A percentile compares a stretch with the other conserved stretches of the same genome.
Evolutionary conservation across 1,140 invertebrate species (phyloP).

Genomic region (Pseudobourletiella spinata): DNA sequence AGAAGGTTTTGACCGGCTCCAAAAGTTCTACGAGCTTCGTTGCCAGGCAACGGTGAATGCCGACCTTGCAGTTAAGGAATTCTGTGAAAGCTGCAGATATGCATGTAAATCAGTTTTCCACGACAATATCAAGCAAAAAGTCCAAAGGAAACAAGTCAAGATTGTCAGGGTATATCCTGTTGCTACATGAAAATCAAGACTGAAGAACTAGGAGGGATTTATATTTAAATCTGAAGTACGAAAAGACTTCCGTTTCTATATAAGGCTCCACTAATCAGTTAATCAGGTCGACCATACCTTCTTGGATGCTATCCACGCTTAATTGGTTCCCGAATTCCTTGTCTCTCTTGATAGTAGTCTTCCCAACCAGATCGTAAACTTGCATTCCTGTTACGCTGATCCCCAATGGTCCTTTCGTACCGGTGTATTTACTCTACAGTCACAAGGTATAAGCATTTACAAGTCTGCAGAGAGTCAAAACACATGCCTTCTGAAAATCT

Average conservation of each 20-base stretch:
- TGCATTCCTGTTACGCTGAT: slow-evolving; percentile 22
- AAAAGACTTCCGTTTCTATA: too few species aligned
- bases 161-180: too few species aligned
- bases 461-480: too few species aligned
- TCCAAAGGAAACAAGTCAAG: neutral
- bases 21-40: neutral
- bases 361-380: slow-evolving; percentile 9
- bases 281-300: too few species aligned
- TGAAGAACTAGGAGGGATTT: too few species aligned
- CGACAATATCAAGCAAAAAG: too few species aligned
- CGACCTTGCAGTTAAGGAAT: slow-evolving; percentile 11
- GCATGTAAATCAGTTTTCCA: too few species aligned
- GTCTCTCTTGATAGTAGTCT: neutral
- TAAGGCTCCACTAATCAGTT: too few species aligned
- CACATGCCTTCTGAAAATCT: too few species aligned
- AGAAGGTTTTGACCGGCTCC: neutral
- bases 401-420: slow-evolving; percentile 14
- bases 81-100: neutral
- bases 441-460: too few species aligned
- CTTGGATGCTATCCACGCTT: neutral
- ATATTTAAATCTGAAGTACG: too few species aligned
- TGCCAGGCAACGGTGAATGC: neutral
- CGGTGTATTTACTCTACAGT: slow-evolving; percentile 12
- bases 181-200: too few species aligned
- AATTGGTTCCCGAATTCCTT: slow-evolving; percentile 10